A percentile compares a stretch with the other conserved stretches of the same genome.
These are phyloP conservation scores for Hemichromis elongatus DNA, from an alignment of 2,113 vertebrate species.

Conservation along the genomic window DNA sequence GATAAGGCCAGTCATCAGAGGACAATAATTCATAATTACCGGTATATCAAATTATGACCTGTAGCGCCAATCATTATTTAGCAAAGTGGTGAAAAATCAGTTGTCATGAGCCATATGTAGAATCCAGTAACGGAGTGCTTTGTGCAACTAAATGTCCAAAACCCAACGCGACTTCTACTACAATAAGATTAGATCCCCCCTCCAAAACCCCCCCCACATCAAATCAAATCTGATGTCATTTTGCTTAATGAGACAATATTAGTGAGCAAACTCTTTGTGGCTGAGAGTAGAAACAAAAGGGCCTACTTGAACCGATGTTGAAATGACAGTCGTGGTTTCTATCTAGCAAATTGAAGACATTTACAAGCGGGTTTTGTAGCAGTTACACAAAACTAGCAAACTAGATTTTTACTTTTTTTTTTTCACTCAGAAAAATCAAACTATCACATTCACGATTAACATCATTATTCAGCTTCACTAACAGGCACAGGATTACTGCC, in stretches of 20 bases:
- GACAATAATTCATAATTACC: not conserved
- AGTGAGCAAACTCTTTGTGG: not conserved
- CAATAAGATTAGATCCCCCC: not conserved
- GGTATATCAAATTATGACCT: not conserved
- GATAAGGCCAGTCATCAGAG: not conserved
- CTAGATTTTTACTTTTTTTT: not conserved
- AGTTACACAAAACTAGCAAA: not conserved
- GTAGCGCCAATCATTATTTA: not conserved
- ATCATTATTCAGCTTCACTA: not conserved
- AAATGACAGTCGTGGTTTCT: not conserved
- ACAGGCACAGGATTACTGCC: not conserved
- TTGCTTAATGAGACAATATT: not conserved
- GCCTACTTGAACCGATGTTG: not conserved
- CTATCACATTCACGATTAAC: not conserved
- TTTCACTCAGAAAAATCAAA: not conserved
- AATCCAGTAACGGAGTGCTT: not conserved
- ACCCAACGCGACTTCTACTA: not conserved
- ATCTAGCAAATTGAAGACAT: not conserved
- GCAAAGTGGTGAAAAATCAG: not conserved
- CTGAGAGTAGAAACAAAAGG: not conserved
- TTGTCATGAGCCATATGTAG: not conserved
- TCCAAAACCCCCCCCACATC: not conserved
- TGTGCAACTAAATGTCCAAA: not conserved
- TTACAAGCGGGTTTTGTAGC: not conserved
- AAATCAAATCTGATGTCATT: not conserved